Conservation (phyloP, 1,140 invertebrate genomes). For the Arion vulgaris region DNA sequence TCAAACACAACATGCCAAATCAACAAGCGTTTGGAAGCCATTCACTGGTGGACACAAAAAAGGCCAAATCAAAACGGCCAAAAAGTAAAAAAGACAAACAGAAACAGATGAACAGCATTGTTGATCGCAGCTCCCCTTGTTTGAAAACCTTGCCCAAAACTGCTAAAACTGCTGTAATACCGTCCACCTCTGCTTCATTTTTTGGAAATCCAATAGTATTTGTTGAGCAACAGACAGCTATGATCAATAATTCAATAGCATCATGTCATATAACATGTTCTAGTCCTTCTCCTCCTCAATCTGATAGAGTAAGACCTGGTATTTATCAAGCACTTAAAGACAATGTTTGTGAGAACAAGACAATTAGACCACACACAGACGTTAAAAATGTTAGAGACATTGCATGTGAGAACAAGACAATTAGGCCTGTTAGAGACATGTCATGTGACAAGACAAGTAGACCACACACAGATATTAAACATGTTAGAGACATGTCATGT, state of each 20-base stretch:
- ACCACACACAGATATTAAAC: no score
- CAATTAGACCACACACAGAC: no score
- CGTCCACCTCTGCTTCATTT: constrained; percentile 26
- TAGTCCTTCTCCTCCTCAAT: background rate
- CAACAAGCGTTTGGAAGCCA: background rate
- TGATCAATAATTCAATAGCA: constrained; percentile 37
- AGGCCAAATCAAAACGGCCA: constrained; percentile 24
- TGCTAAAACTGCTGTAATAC: background rate
- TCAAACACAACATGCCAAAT: constrained; percentile 18
- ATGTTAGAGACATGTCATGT: no score
- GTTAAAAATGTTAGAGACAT: background rate
- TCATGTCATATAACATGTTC: constrained; percentile 22
- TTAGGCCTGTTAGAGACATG: no score
- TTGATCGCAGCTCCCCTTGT: constrained; percentile 2
- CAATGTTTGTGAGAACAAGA: no score
- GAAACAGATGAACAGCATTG: constrained; percentile 21
- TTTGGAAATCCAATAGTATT: constrained; percentile 39
- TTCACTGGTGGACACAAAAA: background rate
- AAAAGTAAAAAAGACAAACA: constrained; percentile 33
- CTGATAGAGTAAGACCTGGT: background rate
- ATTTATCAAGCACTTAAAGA: background rate
- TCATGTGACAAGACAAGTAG: no score
- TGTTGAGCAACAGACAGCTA: constrained; percentile 34
- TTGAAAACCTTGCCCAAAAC: background rate
- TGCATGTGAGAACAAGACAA: no score